Conservation (phyloP, 2,888 invertebrate species). For the Hydroisotoma schaefferi region DNA sequence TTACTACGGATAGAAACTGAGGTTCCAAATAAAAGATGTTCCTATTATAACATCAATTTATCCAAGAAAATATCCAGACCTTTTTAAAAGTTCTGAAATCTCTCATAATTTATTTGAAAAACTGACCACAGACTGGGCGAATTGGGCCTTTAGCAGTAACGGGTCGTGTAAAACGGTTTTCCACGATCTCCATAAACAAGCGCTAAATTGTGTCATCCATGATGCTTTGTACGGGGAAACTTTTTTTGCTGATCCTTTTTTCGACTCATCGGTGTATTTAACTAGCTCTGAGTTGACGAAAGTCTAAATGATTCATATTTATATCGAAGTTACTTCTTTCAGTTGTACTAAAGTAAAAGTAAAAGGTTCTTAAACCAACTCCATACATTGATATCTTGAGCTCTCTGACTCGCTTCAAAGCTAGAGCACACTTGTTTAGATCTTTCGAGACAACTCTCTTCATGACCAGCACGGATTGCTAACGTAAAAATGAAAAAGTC, state of each 20-base stretch:
- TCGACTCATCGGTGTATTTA: not conserved
- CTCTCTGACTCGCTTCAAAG: conserved; percentile 51
- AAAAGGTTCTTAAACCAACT: too few species aligned
- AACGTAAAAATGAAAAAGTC: conserved; percentile 87
- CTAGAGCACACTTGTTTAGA: conserved; percentile 49
- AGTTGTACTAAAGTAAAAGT: too few species aligned
- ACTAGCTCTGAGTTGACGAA: too few species aligned
- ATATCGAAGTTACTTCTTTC: not conserved
- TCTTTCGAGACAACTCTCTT: conserved; percentile 71
- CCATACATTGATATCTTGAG: conserved; percentile 5
- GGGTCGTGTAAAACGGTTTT: conserved; percentile 85
- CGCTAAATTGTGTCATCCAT: conserved; percentile 82
- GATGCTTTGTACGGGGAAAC: conserved; percentile 71
- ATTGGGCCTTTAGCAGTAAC: conserved; percentile 78
- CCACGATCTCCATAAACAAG: conserved; percentile 87
- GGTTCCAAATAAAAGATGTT: not conserved
- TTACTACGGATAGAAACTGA: conserved; percentile 73
- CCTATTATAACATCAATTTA: not conserved
- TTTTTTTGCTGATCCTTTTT: conserved; percentile 1
- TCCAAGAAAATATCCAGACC: too few species aligned
- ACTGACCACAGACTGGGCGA: conserved; percentile 84
- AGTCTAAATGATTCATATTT: too few species aligned
- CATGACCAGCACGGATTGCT: conserved; percentile 78
- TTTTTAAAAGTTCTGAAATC: not conserved
- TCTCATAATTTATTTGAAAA: not conserved